Conservation (phyloP, 2,797 vertebrate genomes). For the Myoxocephalus aenaeus region DNA sequence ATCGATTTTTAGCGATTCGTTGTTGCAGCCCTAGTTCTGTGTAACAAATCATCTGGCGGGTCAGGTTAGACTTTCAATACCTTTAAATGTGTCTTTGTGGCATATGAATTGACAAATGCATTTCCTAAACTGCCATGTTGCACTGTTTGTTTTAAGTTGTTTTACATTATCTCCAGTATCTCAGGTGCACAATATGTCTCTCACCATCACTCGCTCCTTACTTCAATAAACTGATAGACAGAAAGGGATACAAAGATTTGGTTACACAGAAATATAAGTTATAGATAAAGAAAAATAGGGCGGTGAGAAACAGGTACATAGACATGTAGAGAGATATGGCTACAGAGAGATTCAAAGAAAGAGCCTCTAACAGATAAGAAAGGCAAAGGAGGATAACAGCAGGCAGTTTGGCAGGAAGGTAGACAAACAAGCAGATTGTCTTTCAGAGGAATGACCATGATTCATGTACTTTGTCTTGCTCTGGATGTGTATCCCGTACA, state of each 20-base stretch:
- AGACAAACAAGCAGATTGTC: slow-evolving; percentile 17
- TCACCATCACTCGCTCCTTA: neutral
- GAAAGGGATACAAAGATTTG: neutral
- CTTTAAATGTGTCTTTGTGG: slow-evolving; percentile 9
- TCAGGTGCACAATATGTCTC: neutral
- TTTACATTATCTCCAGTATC: neutral
- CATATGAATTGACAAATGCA: neutral
- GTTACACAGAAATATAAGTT: neutral
- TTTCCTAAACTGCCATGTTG: neutral
- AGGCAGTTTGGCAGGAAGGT: neutral
- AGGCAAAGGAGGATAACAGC: neutral
- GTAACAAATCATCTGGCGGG: neutral
- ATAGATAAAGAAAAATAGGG: neutral
- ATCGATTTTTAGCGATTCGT: too few species aligned
- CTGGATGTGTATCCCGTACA: too few species aligned
- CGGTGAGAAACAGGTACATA: neutral
- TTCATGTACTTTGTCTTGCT: neutral
- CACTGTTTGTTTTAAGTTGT: neutral
- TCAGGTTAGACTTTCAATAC: slow-evolving; percentile 4
- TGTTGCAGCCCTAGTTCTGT: too few species aligned
- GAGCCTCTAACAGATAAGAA: slow-evolving; percentile 13
- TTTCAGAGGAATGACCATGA: slow-evolving; percentile 27
- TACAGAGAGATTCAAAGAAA: slow-evolving; percentile 11
- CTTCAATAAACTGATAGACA: neutral
- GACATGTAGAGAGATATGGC: slow-evolving; percentile 1